phyloP scores from a whole-genome alignment of 2,888 invertebrate genomes.

The Drosophila siamana region DNA sequence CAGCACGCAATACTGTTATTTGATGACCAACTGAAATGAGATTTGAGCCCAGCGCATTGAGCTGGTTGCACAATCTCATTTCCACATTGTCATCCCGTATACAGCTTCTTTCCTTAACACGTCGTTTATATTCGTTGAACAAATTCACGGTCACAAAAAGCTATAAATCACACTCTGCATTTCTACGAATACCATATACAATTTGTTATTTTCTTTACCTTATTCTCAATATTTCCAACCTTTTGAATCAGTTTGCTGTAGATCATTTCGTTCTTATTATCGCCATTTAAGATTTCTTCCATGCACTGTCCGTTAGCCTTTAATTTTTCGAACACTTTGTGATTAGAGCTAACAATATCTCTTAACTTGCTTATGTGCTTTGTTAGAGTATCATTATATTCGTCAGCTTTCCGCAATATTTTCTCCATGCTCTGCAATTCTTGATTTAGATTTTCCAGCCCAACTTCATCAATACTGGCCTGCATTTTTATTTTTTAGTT shows the following conservation, averaged over 20 bases:
- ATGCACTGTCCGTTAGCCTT: slow-evolving; percentile 24
- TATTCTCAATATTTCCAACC: slow-evolving; percentile 19
- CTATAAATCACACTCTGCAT: background rate
- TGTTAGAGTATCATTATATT: slow-evolving; percentile 28
- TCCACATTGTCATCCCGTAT: background rate
- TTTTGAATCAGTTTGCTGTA: background rate
- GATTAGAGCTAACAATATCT: slow-evolving; percentile 36
- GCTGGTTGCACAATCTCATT: background rate
- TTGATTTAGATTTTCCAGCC: slow-evolving; percentile 15
- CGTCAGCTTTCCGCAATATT: slow-evolving; percentile 32
- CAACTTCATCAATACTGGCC: background rate
- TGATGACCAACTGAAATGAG: slow-evolving; percentile 28
- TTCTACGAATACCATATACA: background rate
- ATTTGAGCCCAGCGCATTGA: slow-evolving; percentile 8
- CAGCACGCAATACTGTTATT: slow-evolving; percentile 12
- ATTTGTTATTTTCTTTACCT: slow-evolving; percentile 16
- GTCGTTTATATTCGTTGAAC: slow-evolving; percentile 11
- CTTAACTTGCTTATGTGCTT: slow-evolving; percentile 34
- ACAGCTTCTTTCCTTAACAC: background rate
- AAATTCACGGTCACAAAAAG: slow-evolving; percentile 22
- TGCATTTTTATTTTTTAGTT: background rate
- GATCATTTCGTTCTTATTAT: background rate
- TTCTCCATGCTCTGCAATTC: slow-evolving; percentile 39
- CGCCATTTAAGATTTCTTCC: slow-evolving; percentile 8
- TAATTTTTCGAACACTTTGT: slow-evolving; percentile 18